A percentile compares a stretch with the other conserved stretches of the same genome.
Evolutionary conservation across 2,888 invertebrate genomes (phyloP).

Genomic region (Stenurella melanura): DNA sequence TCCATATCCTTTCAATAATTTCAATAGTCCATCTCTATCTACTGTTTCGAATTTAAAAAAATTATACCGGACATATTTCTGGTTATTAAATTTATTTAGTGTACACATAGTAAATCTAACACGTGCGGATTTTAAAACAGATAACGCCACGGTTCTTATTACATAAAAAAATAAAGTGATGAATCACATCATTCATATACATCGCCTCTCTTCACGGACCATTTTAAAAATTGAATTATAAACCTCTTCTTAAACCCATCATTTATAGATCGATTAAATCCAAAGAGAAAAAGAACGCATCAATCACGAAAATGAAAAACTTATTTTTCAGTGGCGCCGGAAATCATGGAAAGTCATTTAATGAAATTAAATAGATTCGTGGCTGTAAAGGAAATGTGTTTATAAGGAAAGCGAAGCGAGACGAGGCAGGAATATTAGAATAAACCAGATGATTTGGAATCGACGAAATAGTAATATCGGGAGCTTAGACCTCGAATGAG

Average conservation of each 20-base stretch:
- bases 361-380: slow-evolving; percentile 37
- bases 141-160: background rate
- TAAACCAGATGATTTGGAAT: slow-evolving; percentile 39
- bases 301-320: slow-evolving; percentile 31
- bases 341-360: slow-evolving; percentile 26
- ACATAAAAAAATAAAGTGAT: background rate
- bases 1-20: too few relatives aligned
- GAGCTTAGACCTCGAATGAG: slow-evolving; percentile 44
- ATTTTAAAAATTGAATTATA: slow-evolving; percentile 6
- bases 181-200: background rate
- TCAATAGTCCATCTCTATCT: too few relatives aligned
- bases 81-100: too few relatives aligned
- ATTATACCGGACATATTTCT: too few relatives aligned
- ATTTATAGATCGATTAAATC: slow-evolving; percentile 16
- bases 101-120: too few relatives aligned
- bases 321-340: slow-evolving; percentile 20
- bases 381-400: slow-evolving; percentile 18
- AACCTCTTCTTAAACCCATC: slow-evolving; percentile 7
- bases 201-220: background rate
- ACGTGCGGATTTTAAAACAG: too few relatives aligned
- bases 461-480: slow-evolving; percentile 50
- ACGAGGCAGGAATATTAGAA: slow-evolving; percentile 32
- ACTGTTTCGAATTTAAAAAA: too few relatives aligned
- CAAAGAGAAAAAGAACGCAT: slow-evolving; percentile 22
- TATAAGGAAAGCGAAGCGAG: slow-evolving; percentile 32